Conservation (phyloP, 2,797 vertebrate species). For the Sciurus vulgaris region DNA sequence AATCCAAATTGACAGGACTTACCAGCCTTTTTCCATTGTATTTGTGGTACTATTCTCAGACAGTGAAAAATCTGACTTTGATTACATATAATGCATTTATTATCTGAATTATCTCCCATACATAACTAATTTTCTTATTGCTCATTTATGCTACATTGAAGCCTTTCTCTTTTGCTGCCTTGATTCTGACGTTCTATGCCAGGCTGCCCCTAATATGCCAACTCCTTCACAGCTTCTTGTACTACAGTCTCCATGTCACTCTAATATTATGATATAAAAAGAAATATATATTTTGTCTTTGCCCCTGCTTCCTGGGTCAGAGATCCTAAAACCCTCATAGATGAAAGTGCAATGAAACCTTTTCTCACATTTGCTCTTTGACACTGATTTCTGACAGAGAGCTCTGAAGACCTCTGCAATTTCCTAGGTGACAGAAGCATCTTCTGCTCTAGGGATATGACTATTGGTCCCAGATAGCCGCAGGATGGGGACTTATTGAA, state of each 20-base stretch:
- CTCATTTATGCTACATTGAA: background rate
- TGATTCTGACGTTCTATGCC: background rate
- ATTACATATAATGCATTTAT: background rate
- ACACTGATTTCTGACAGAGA: background rate
- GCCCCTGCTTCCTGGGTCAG: background rate
- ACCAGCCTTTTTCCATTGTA: background rate
- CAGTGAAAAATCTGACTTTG: background rate
- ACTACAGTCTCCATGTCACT: no score
- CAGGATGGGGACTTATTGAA: no score
- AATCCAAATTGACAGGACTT: background rate
- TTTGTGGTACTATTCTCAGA: background rate
- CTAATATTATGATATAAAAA: background rate
- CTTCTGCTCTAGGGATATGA: background rate
- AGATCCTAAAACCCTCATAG: background rate
- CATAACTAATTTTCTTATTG: background rate
- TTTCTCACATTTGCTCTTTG: background rate
- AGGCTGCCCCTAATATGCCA: background rate
- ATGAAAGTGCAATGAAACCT: background rate
- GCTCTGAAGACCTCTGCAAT: background rate
- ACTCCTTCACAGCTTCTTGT: background rate
- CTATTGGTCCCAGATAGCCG: background rate
- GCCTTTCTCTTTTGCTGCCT: background rate
- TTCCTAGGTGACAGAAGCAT: no score
- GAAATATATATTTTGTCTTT: background rate
- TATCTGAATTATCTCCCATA: background rate